Conservation (phyloP, 2,888 invertebrate species). For the Arctia plantaginis region DNA sequence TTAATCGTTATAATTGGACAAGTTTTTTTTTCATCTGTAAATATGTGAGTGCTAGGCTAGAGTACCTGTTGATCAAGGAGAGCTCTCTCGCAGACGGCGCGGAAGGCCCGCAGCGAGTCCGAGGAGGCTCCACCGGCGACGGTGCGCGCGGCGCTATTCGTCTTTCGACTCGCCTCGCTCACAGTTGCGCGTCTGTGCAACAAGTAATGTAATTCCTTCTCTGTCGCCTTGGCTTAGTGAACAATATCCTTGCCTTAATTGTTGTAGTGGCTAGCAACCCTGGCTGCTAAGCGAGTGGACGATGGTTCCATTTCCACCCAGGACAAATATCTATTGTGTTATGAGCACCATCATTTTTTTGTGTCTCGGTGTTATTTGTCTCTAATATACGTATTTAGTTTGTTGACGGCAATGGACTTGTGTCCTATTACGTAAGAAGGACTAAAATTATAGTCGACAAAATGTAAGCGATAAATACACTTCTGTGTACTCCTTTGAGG, state of each 20-base stretch:
- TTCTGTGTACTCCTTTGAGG: no score
- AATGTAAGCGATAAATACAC: no score
- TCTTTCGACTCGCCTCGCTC: slow-evolving; percentile 25
- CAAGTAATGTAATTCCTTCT: neutral
- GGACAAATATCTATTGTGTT: no score
- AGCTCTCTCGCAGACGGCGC: slow-evolving; percentile 67
- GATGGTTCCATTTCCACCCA: no score
- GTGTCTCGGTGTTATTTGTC: no score
- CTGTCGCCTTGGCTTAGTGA: neutral
- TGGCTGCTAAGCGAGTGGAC: no score
- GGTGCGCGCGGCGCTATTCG: slow-evolving; percentile 32
- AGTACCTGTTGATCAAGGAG: slow-evolving; percentile 67
- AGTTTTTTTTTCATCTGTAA: neutral
- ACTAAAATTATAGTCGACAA: no score
- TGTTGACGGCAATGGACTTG: no score
- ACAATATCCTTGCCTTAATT: neutral
- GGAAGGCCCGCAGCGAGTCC: slow-evolving; percentile 67
- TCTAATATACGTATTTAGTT: no score
- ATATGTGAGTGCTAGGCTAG: neutral
- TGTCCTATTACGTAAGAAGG: no score
- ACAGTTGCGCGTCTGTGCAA: neutral
- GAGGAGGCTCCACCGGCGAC: slow-evolving; percentile 46
- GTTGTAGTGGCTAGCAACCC: no score
- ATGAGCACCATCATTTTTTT: no score
- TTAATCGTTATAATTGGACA: neutral